phyloP scores from a whole-genome alignment of 2,797 vertebrate genomes.

The Falco peregrinus region DNA sequence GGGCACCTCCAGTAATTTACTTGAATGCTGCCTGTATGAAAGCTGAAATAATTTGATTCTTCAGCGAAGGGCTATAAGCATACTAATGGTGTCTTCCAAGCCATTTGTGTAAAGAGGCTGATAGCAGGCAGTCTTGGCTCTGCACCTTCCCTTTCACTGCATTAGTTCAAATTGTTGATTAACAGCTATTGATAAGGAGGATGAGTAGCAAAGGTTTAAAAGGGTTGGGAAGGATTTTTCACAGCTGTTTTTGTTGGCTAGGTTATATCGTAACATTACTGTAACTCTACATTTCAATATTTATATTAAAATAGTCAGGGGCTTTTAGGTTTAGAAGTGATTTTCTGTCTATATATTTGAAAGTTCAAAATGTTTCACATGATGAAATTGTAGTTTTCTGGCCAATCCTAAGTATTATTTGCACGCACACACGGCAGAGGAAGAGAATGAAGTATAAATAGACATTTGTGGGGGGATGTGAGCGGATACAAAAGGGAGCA shows the following conservation, averaged over 20 bases:
- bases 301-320: background rate
- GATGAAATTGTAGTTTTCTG: background rate
- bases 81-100: background rate
- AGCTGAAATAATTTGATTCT: conserved; percentile 25
- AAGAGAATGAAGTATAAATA: background rate
- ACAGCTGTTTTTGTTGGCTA: background rate
- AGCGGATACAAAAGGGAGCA: background rate
- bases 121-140: background rate
- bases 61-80: background rate
- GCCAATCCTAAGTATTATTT: background rate
- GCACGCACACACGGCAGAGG: background rate
- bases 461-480: background rate
- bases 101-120: background rate
- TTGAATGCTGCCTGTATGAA: background rate
- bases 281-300: background rate
- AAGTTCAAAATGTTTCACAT: background rate
- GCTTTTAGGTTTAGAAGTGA: background rate
- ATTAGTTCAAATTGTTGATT: background rate
- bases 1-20: conserved; percentile 15
- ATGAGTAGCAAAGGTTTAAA: background rate
- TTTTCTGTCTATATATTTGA: background rate
- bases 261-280: background rate
- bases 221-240: background rate
- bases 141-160: background rate
- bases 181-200: background rate